A percentile compares a stretch with the other conserved stretches of the same genome.
These are phyloP conservation scores for Zeus faber DNA, from an alignment of 2,113 vertebrate species.

Conservation along the genomic window DNA sequence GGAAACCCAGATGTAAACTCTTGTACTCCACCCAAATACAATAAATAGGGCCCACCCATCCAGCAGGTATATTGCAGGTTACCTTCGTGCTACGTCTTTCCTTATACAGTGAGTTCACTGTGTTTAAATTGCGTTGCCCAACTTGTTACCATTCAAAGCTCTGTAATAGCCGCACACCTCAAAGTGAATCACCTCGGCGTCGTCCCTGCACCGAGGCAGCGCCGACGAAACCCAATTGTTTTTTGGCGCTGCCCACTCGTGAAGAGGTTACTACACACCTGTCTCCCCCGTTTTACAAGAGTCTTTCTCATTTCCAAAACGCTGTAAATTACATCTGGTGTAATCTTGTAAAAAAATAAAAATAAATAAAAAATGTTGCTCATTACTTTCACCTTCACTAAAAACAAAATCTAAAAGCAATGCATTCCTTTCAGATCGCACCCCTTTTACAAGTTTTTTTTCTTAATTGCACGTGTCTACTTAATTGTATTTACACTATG, in stretches of 20 bases:
- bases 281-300: constrained; percentile 45
- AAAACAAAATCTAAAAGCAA: constrained; percentile 34
- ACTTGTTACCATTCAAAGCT: constrained; percentile 41
- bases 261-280: constrained; percentile 38
- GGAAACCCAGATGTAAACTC: constrained; percentile 11
- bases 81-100: constrained; percentile 21
- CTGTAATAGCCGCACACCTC: constrained; percentile 31
- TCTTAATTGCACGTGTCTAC: constrained; percentile 50
- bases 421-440: constrained; percentile 24
- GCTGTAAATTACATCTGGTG: constrained; percentile 55
- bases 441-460: constrained; percentile 53
- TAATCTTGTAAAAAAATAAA: constrained; percentile 63
- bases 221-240: constrained; percentile 29
- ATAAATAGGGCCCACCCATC: constrained; percentile 32
- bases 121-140: constrained; percentile 44
- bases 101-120: constrained; percentile 39
- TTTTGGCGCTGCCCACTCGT: constrained; percentile 26
- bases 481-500: constrained; percentile 64
- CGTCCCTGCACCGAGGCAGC: constrained; percentile 2
- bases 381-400: constrained; percentile 66
- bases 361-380: too few relatives aligned
- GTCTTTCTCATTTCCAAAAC: constrained; percentile 41
- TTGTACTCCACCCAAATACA: constrained; percentile 27
- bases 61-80: neutral
- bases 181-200: constrained; percentile 23